These are phyloP conservation scores for Synergus laeviventris DNA, from an alignment of 2,888 invertebrate genomes.

Conservation along the genomic window DNA sequence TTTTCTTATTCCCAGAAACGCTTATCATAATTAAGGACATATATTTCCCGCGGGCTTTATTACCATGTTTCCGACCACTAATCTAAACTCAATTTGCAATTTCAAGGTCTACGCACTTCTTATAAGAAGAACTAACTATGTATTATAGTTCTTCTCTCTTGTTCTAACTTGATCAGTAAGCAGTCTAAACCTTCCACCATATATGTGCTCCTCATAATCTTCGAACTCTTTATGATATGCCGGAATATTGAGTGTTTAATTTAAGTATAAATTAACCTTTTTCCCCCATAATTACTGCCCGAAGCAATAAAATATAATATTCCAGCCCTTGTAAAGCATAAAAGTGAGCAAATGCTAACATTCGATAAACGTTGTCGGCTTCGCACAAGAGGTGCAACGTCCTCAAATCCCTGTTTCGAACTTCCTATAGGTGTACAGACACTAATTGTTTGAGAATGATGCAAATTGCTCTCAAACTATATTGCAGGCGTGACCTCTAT, in stretches of 20 bases:
- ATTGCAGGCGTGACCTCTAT: constrained; percentile 28
- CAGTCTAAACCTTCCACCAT: too few species aligned
- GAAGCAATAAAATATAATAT: background rate
- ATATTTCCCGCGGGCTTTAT: background rate
- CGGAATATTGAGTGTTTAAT: too few species aligned
- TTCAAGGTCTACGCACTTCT: background rate
- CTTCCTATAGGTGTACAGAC: constrained; percentile 25
- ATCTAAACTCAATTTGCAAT: background rate
- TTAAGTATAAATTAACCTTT: too few species aligned
- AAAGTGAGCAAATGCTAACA: background rate
- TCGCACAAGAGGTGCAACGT: constrained; percentile 14
- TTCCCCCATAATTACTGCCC: background rate
- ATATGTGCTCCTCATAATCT: too few species aligned
- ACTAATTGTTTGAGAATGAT: constrained; percentile 36
- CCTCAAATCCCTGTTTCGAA: constrained; percentile 31
- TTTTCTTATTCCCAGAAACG: constrained; percentile 20
- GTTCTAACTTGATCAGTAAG: too few species aligned
- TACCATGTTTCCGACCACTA: background rate
- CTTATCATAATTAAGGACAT: constrained; percentile 20
- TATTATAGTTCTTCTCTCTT: too few species aligned
- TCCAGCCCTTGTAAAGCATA: background rate
- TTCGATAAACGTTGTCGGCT: constrained; percentile 8
- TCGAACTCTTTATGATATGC: too few species aligned
- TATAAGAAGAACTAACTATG: too few species aligned
- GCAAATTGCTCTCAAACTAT: constrained; percentile 37